Evolutionary conservation across 92 coral and sea anemone species (phyloP).

Genomic region (Umimayanthus chanpuru): DNA sequence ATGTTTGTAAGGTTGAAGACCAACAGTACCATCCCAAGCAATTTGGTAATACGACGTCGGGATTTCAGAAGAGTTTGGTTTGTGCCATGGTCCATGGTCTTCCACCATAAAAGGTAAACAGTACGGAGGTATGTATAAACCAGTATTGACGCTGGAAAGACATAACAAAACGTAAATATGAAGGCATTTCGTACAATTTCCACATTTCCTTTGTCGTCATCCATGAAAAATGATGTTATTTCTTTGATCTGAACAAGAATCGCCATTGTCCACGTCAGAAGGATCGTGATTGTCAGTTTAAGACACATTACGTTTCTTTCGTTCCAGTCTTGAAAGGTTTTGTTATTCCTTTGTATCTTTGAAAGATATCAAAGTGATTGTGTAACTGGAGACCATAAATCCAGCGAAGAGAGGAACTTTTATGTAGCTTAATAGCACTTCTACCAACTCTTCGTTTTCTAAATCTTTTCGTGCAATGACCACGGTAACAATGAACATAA

Average conservation of each 20-base stretch:
- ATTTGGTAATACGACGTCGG: slow-evolving; percentile 44
- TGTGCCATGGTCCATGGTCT: slow-evolving; percentile 18
- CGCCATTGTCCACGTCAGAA: slow-evolving; percentile 35
- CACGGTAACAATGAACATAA: background rate
- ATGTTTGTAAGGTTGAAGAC: slow-evolving; percentile 47
- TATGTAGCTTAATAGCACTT: background rate
- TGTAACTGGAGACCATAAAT: slow-evolving; percentile 30
- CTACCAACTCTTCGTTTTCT: background rate
- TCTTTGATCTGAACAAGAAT: too few species aligned
- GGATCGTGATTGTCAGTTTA: slow-evolving; percentile 34
- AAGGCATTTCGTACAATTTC: background rate
- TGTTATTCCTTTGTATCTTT: slow-evolving; percentile 39
- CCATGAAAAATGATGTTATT: too few species aligned
- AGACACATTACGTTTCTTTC: background rate
- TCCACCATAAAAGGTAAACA: slow-evolving; percentile 45
- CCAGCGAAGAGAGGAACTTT: background rate
- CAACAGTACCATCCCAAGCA: slow-evolving; percentile 48
- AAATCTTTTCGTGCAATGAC: background rate
- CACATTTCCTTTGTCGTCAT: background rate
- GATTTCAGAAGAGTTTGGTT: slow-evolving; percentile 43
- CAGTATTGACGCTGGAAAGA: slow-evolving; percentile 34
- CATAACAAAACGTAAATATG: slow-evolving; percentile 21
- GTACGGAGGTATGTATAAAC: slow-evolving; percentile 33
- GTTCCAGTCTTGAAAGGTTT: slow-evolving; percentile 42
- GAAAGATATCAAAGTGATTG: slow-evolving; percentile 40